Conservation (phyloP, 37 sponge, comb jelly and placozoan species). For the Agelas oroides region DNA sequence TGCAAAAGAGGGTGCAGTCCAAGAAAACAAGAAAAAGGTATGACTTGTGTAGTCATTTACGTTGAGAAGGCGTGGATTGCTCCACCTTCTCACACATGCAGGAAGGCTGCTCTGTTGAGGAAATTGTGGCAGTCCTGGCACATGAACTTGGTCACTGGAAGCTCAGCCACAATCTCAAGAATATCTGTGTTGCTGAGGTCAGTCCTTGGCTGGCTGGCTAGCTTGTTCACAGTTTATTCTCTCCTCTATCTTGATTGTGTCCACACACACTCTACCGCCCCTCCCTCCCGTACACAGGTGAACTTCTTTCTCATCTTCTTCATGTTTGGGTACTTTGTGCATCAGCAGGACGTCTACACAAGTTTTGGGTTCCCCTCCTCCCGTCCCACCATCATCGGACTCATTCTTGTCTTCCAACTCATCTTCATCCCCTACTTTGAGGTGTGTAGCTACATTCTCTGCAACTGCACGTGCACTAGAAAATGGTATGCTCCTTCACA, state of each 20-base stretch:
- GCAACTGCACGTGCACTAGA: too few species aligned
- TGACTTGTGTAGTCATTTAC: neutral
- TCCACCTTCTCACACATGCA: neutral
- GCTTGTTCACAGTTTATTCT: neutral
- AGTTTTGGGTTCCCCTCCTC: conserved; percentile 91
- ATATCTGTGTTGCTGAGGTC: conserved; percentile 38
- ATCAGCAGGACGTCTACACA: conserved; percentile 74
- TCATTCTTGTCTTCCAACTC: conserved; percentile 79
- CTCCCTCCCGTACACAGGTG: conserved; percentile 47
- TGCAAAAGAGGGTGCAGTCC: neutral
- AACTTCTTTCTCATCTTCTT: conserved; percentile 71
- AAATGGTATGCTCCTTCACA: neutral
- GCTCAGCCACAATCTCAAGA: conserved; percentile 83
- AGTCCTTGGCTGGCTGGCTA: neutral
- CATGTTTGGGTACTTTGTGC: conserved; percentile 85
- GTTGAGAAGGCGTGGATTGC: too few species aligned
- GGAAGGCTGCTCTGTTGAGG: conserved; percentile 84
- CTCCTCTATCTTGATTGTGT: too few species aligned
- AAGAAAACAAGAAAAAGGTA: conserved; percentile 1
- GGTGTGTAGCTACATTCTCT: conserved; percentile 34
- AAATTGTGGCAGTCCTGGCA: conserved; percentile 89
- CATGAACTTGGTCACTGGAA: conserved; percentile 99
- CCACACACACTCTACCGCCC: too few species aligned
- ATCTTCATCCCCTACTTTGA: conserved; percentile 76
- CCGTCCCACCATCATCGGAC: conserved; percentile 88